Percentiles rank a stretch among this genome's conserved stretches.
Evolutionary conservation across 1,140 invertebrate genomes (phyloP).

Genomic region (Lamellibrachia luymesi): DNA sequence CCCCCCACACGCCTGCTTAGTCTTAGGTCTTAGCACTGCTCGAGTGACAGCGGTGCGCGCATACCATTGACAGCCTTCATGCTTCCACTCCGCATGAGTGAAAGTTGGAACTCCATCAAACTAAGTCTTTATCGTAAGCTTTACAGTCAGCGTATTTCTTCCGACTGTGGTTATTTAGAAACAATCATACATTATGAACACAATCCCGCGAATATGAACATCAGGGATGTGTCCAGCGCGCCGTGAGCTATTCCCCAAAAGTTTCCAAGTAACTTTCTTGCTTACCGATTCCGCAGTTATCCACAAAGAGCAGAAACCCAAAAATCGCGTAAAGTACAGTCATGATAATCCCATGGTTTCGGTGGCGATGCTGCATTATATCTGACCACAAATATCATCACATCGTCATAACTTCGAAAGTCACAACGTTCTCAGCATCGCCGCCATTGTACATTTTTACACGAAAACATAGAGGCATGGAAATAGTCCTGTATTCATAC

Average conservation of each 20-base stretch:
- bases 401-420: neutral
- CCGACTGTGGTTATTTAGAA: neutral
- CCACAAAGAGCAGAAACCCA: neutral
- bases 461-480: neutral
- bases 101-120: neutral
- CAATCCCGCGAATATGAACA: neutral
- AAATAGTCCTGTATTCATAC: neutral
- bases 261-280: neutral
- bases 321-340: neutral
- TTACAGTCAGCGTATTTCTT: neutral
- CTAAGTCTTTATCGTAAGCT: neutral
- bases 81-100: neutral
- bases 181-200: neutral
- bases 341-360: neutral
- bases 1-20: neutral
- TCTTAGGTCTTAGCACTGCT: neutral
- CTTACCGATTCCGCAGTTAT: neutral
- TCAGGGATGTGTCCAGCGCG: neutral
- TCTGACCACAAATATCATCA: neutral
- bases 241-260: neutral
- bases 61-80: neutral
- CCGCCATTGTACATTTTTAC: conserved; percentile 4
- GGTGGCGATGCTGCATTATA: conserved; percentile 3
- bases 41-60: neutral
- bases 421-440: neutral